A percentile compares a stretch with the other conserved stretches of the same genome.
Conservation (phyloP, 2,888 invertebrate genomes). For the Erebia epiphron region DNA sequence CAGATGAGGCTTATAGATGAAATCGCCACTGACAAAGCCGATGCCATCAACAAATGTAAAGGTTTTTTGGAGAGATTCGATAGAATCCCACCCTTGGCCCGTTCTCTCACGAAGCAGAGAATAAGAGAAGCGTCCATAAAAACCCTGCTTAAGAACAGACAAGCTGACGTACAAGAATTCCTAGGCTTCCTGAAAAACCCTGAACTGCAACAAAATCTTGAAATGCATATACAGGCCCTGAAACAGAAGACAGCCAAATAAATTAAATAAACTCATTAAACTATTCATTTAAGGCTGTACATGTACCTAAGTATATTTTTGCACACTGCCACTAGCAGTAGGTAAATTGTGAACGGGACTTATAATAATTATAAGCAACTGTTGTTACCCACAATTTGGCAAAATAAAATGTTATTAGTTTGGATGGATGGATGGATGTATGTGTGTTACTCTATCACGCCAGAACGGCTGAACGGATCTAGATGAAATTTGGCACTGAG, state of each 20-base stretch:
- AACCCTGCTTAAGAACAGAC: conserved; percentile 82
- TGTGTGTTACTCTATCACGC: too few relatives aligned
- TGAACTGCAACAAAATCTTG: conserved; percentile 87
- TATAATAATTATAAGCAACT: too few relatives aligned
- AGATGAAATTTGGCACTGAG: too few relatives aligned
- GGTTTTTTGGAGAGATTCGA: conserved; percentile 85
- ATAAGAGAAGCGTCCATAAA: conserved; percentile 75
- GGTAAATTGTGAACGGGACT: too few relatives aligned
- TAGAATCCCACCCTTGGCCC: conserved; percentile 84
- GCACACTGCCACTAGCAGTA: too few relatives aligned
- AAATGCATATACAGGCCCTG: conserved; percentile 86
- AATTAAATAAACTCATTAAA: not conserved
- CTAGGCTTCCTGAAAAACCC: conserved; percentile 83
- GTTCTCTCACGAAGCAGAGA: conserved; percentile 81
- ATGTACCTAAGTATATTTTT: too few relatives aligned
- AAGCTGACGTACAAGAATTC: conserved; percentile 86
- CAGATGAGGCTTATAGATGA: conserved; percentile 90
- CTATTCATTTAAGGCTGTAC: too few relatives aligned
- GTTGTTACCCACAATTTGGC: too few relatives aligned
- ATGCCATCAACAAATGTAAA: conserved; percentile 86
- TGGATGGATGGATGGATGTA: too few relatives aligned
- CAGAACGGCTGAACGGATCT: too few relatives aligned
- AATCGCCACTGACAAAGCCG: conserved; percentile 85
- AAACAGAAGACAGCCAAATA: conserved; percentile 80
- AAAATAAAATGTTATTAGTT: too few relatives aligned